Percentiles rank a stretch among this genome's conserved stretches.
Conservation (phyloP, 2,888 invertebrate species). For the Hydrotaea cyrtoneurina region DNA sequence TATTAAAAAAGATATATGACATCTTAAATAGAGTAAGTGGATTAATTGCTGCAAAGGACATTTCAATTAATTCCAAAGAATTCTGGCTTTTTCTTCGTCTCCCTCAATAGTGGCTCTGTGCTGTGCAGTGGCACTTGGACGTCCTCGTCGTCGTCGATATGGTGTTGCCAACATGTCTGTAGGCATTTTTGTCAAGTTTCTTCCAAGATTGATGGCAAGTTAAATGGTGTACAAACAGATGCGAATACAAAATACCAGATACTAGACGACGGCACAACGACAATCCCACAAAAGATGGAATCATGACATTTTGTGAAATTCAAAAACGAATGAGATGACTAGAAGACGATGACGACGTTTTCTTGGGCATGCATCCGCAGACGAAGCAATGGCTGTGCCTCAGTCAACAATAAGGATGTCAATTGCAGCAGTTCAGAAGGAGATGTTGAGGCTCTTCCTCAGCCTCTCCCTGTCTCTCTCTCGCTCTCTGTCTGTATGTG, state of each 20-base stretch:
- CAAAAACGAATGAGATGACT: neutral
- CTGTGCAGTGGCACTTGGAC: slow-evolving; percentile 9
- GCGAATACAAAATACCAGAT: neutral
- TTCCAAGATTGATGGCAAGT: slow-evolving; percentile 52
- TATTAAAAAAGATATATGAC: slow-evolving; percentile 55
- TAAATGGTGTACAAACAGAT: slow-evolving; percentile 22
- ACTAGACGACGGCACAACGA: neutral
- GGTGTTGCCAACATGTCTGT: slow-evolving; percentile 35
- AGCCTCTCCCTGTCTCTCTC: neutral
- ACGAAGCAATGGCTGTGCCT: neutral
- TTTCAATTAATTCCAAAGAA: slow-evolving; percentile 69
- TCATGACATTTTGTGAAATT: slow-evolving; percentile 41
- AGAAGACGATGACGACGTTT: slow-evolving; percentile 6
- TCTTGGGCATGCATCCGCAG: neutral
- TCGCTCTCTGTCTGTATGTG: neutral
- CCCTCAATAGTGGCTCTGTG: neutral
- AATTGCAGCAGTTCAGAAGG: slow-evolving; percentile 42
- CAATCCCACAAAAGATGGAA: slow-evolving; percentile 25
- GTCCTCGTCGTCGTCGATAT: neutral
- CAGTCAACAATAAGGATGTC: slow-evolving; percentile 41
- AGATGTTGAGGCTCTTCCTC: too few relatives aligned
- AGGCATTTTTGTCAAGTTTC: slow-evolving; percentile 50
- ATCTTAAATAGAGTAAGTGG: slow-evolving; percentile 65
- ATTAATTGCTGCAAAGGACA: slow-evolving; percentile 72
- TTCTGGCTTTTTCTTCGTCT: neutral